phyloP scores from a whole-genome alignment of 2,113 vertebrate genomes.

The Rutilus rutilus region DNA sequence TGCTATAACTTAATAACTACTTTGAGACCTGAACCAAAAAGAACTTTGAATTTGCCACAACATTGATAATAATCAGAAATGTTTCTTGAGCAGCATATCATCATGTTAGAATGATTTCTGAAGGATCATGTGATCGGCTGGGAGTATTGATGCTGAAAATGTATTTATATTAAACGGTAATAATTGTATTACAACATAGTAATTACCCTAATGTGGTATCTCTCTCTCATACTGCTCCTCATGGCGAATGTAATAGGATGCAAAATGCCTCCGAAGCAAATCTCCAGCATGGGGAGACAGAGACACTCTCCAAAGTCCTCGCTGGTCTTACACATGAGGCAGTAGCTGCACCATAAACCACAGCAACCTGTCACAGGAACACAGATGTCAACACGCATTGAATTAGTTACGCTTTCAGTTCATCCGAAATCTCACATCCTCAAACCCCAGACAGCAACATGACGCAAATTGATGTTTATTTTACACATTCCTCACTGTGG shows the following conservation, averaged over 20 bases:
- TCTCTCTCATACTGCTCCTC: conserved; percentile 63
- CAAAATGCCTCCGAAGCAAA: neutral
- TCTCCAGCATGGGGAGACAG: conserved; percentile 68
- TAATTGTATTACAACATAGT: neutral
- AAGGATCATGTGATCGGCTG: neutral
- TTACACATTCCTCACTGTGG: neutral
- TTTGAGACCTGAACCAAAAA: too few relatives aligned
- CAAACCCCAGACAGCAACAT: neutral
- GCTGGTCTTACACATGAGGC: conserved; percentile 63
- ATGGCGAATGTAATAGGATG: conserved; percentile 55
- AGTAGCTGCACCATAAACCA: conserved; percentile 65
- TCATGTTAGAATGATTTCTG: neutral
- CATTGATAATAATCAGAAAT: neutral
- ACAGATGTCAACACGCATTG: neutral
- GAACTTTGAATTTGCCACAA: too few relatives aligned
- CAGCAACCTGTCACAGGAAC: conserved; percentile 61
- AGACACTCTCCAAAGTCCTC: conserved; percentile 66
- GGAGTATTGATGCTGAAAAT: neutral
- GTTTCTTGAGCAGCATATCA: neutral
- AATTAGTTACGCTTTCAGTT: neutral
- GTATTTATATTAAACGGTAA: neutral
- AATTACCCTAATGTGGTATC: conserved; percentile 60
- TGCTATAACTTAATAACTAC: too few relatives aligned
- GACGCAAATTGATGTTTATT: neutral
- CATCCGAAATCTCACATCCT: neutral